Percentiles rank a stretch among this genome's conserved stretches.
Conservation (phyloP, 2,888 invertebrate genomes). For the Drosophila nigricruria region DNA sequence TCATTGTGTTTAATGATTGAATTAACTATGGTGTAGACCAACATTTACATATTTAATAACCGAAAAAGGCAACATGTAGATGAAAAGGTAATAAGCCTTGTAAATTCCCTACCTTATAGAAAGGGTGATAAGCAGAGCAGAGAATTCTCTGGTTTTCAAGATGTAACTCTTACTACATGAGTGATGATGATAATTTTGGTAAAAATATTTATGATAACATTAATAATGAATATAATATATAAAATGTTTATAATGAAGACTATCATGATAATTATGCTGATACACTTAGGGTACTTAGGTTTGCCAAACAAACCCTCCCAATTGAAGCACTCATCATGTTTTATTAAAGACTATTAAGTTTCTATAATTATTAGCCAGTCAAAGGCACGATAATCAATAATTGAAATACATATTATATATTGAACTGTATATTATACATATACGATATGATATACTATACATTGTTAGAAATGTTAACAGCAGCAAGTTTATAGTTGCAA, state of each 20-base stretch:
- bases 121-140: too few relatives aligned
- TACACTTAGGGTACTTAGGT: background rate
- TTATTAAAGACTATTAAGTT: background rate
- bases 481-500: background rate
- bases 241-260: background rate
- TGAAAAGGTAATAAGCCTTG: background rate
- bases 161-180: too few relatives aligned
- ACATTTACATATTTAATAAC: background rate
- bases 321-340: too few relatives aligned
- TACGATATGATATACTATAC: too few relatives aligned
- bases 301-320: background rate
- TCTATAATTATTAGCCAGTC: background rate
- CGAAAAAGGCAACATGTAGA: background rate
- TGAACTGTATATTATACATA: background rate
- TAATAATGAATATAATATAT: background rate
- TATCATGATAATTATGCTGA: background rate
- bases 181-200: too few relatives aligned
- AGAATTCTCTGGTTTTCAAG: too few relatives aligned
- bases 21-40: background rate
- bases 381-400: background rate
- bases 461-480: too few relatives aligned
- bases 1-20: background rate
- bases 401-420: background rate
- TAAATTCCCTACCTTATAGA: background rate
- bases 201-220: background rate